Conservation (phyloP, 2,797 vertebrate genomes). For the Leptodactylus fallax region DNA sequence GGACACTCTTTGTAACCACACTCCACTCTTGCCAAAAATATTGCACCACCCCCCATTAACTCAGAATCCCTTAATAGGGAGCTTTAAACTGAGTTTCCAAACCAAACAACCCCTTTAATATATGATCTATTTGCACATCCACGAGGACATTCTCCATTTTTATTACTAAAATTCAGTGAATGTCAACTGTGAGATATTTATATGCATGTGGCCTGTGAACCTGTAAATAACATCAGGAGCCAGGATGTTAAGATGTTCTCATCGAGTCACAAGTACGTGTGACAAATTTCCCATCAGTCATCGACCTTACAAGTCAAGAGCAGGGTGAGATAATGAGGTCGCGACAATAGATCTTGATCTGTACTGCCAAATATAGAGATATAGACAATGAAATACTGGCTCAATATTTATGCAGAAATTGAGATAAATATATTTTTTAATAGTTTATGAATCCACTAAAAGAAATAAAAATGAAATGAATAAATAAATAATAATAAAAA, state of each 20-base stretch:
- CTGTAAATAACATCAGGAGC: slow-evolving; percentile 38
- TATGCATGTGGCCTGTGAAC: background rate
- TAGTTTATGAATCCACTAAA: too few species aligned
- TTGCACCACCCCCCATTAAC: too few species aligned
- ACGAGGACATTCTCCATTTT: background rate
- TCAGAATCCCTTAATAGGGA: too few species aligned
- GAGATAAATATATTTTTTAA: too few species aligned
- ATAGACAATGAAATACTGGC: background rate
- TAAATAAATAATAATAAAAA: too few species aligned
- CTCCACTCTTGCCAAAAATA: too few species aligned
- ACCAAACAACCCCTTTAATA: background rate
- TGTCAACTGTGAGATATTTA: background rate
- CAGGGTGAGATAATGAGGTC: slow-evolving; percentile 14
- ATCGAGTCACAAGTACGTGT: slow-evolving; percentile 13
- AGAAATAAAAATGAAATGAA: too few species aligned
- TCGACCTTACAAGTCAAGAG: background rate
- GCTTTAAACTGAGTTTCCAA: too few species aligned
- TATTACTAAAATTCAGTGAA: background rate
- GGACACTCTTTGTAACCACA: too few species aligned
- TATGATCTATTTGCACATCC: background rate
- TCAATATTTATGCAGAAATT: background rate
- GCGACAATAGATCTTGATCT: background rate
- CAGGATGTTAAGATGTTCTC: slow-evolving; percentile 14
- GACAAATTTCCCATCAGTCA: slow-evolving; percentile 24
- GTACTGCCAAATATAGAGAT: background rate